Evolutionary conservation across 2,113 vertebrate species (phyloP), one percentile per base, ranked within the genome.

Genomic region (Ramphastos sulfuratus): DNA sequence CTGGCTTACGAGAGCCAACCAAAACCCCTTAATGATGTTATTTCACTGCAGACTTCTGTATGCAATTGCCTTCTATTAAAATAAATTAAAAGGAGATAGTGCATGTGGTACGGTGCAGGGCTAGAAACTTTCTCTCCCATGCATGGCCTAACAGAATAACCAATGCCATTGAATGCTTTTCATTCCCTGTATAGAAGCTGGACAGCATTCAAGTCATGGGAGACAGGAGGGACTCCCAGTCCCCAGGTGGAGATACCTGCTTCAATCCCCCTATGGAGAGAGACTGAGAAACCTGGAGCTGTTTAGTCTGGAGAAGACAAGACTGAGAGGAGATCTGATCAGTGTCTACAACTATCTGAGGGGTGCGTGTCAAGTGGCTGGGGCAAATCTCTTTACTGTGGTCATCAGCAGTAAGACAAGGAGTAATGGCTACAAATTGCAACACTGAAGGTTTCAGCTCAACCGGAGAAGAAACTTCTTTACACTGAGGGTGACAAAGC

Each of bases 151-250:
- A 77, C 59, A 66, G 71, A 66, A 66, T 27, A 87, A 48, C 17
- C 17, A 55, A 42, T 20, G 21, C 20, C 60, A 50, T 35, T 65
- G 35, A 50, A 23, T 25, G 17, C 3, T 66, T 72, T 55, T 35
- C 13, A 5, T 54, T 35, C 24, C 20, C 44, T 31, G 4, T 30
- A 25, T 12, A 71, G 35, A 25, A 60, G 8, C 31, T 39, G 66
- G n/a, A 30, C 25, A 23, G 24, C 0, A 0, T 61, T 78, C 20
- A 48, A 60, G 39, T 13, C 1, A 0, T 5, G 4, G 20, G n/a
- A 55, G 6, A n/a, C 59, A 7, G 27, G 4, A 69, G 44, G 7
- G 30, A 25, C 3, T 27, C 24, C 23, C 4, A 7, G 30, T 5
- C 31, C 4, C 3, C 16, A 60, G 20, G 6, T 23, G 33, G 50